Evolutionary conservation across 1,140 invertebrate genomes (phyloP).

Genomic region (Ceratina australensis): DNA sequence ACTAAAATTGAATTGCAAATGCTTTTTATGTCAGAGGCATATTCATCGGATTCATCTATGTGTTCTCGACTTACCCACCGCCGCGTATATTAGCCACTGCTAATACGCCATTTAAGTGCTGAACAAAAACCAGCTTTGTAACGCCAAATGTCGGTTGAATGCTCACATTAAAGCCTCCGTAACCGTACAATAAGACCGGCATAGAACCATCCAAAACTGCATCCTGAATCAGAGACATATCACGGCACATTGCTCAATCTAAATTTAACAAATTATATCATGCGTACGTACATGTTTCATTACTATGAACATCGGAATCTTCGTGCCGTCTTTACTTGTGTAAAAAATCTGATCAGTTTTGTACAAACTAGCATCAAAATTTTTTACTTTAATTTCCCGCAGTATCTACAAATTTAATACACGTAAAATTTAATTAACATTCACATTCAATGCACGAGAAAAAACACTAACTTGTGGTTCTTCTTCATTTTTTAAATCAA

Average conservation of each 20-base stretch:
- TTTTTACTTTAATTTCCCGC: conserved; percentile 90
- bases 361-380: conserved; percentile 90
- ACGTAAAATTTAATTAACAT: neutral
- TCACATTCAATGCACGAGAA: conserved; percentile 9
- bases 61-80: conserved; percentile 86
- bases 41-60: neutral
- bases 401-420: conserved; percentile 83
- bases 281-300: conserved; percentile 85
- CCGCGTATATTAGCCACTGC: conserved; percentile 97
- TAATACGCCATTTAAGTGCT: conserved; percentile 92
- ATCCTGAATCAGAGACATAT: conserved; percentile 75
- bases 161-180: conserved; percentile 98
- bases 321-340: conserved; percentile 95
- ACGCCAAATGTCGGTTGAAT: conserved; percentile 92
- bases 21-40: neutral
- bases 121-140: conserved; percentile 91
- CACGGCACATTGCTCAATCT: neutral
- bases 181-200: conserved; percentile 95
- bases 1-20: conserved; percentile 77
- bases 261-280: neutral
- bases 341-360: conserved; percentile 96
- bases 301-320: conserved; percentile 98
- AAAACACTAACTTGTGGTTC: conserved; percentile 82
- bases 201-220: conserved; percentile 84
- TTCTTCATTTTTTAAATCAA: conserved; percentile 86